Base-by-base conservation (phyloP, 2,113 vertebrate genomes). In the Choloepus hoffmanni region DNA sequence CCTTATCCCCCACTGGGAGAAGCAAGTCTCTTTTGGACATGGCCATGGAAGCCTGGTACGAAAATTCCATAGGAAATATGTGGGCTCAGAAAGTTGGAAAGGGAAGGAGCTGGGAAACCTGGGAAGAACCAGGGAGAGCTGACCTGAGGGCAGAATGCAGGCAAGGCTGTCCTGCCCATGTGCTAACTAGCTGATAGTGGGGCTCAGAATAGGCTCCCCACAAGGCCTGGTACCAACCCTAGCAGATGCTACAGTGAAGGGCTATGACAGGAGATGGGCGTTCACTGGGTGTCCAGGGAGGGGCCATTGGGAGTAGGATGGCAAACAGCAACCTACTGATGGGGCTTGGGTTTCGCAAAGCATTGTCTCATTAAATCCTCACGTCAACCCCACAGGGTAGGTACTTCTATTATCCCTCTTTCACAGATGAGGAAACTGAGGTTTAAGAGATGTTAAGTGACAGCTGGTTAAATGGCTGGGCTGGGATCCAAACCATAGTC, bases 181-280 rank as follows among this genome's bases (percentile, higher is more conserved):
- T 85, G 90, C 87, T 45, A 78, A 77, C 89, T 83, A 85, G 45
- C 78, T 19, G 7, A 86, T 62, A 30, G 28, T 0, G 36, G 67
- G 79, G 48, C 65, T 33, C 65, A 67, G 95, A 97, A 85, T 76
- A 92, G 76, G 81, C 68, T 95, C 6, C 90, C 72, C 7, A 4
- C 33, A 73, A 89, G 67, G 86, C 72, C 43, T 72, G 77, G 89
- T 24, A 43, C 13, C 5, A 6, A 14, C 74, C 94, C 95, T 92
- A 81, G 90, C 88, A 79, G 79, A 96, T 53, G 67, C 50, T 16
- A 65, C 60, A 68, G 11, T 45, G 55, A 73, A 87, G n/a, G 43
- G 7, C 55, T 16, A 40, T 11, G 58, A 48, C 3, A 15, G 67
- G 53, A 76, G 50, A 45, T 93, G 72, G 55, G 11, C 77, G 3